These are phyloP conservation scores for Bothrops jararaca DNA, from an alignment of 2,113 vertebrate species.

Conservation along the genomic window DNA sequence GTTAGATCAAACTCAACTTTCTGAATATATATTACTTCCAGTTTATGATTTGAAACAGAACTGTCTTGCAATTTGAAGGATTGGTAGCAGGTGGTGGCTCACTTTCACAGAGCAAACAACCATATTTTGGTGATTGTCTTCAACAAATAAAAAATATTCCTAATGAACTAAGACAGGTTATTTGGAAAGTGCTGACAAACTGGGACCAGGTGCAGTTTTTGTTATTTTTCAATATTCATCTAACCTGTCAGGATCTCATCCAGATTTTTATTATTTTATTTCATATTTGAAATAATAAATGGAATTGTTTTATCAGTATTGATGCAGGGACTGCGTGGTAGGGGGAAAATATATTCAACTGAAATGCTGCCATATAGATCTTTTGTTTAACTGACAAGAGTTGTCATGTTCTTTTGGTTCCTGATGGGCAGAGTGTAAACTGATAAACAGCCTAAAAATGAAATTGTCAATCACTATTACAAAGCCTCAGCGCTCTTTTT, in stretches of 20 bases:
- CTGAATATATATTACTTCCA: constrained; percentile 43
- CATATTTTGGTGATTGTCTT: constrained; percentile 43
- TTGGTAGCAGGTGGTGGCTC: constrained; percentile 45
- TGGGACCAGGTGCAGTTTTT: constrained; percentile 48
- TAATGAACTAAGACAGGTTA: constrained; percentile 59
- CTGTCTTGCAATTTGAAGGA: constrained; percentile 39
- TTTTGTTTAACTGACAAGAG: constrained; percentile 62
- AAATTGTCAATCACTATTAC: constrained; percentile 72
- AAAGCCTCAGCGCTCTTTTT: constrained; percentile 48
- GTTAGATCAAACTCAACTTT: constrained; percentile 43
- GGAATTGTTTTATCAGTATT: constrained; percentile 62
- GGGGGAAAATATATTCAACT: constrained; percentile 49
- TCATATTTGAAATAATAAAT: constrained; percentile 63
- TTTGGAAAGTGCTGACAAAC: constrained; percentile 48
- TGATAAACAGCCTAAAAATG: constrained; percentile 68
- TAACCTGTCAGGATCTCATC: constrained; percentile 55
- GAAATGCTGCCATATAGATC: constrained; percentile 65
- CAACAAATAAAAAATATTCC: constrained; percentile 54
- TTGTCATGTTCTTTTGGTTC: constrained; percentile 69
- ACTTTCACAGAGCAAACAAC: constrained; percentile 52
- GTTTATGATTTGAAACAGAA: constrained; percentile 37
- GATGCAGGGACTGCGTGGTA: constrained; percentile 43
- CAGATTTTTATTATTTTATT: not conserved
- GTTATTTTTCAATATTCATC: constrained; percentile 42
- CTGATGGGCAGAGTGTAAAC: constrained; percentile 52